Evolutionary conservation across 2,888 invertebrate species (phyloP), one percentile per base, ranked within the genome.

Genomic region (Drosophila ustulata): DNA sequence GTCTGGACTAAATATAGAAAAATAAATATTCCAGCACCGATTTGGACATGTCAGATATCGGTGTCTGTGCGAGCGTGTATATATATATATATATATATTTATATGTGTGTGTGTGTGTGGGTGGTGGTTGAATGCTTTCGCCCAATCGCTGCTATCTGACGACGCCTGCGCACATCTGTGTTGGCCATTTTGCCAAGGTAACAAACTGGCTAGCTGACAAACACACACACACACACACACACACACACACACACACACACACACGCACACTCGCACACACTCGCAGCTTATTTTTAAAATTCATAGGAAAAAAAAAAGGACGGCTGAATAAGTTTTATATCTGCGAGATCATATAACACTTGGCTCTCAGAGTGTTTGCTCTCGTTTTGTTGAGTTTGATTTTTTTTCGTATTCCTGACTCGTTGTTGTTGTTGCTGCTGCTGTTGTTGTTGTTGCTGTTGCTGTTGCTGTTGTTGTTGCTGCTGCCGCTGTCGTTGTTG

Each of bases 301-400:
- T 62, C 51, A 57, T 51, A 76, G 63, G 67, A 56, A 57, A 63
- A 65, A n/a, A 37, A 37, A 37, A 37, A 37, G n/a, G 4, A 37
- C 4, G 37, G 37, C n/a, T 37, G 66, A 56, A 59, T 58, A 64
- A 26, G 63, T 34, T 69, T 71, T 74, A 49, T 70, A 61, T 66
- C 46, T 50, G 58, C 46, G 66, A 87, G 84, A 83, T 83, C 89
- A 83, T 86, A 83, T 83, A 83, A 83, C 83, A 89, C 86, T 80
- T 71, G 66, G 64, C 63, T 80, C 70, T 69, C 50, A 55, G 58
- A 28, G 47, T 66, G 66, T 62, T 18, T 18, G 77, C 68, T 75
- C 68, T 75, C 75, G 56, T 61, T 75, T 65, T 39, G 37, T 65
- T 34, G 37, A 55, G 50, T 9, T 50, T 39, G 18, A 32, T 55